These are phyloP conservation scores for Oreonectes daqikongensis DNA, from an alignment of 2,797 vertebrate species.

Conservation along the genomic window DNA sequence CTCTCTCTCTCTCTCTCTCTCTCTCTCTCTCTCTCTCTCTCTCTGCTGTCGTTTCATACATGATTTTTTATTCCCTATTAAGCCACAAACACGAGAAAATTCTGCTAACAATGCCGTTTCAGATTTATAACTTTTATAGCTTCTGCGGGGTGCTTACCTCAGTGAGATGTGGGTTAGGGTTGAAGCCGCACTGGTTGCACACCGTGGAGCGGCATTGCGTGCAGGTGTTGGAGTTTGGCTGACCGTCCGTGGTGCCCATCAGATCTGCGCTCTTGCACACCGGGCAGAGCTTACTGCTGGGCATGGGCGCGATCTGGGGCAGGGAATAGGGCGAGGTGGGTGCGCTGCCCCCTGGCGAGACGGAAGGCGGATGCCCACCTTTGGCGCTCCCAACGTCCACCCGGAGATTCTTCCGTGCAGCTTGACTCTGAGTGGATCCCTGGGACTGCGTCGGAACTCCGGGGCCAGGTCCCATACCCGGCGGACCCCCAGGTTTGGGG, in stretches of 20 bases:
- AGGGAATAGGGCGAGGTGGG: constrained; percentile 95
- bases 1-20: constrained; percentile 16
- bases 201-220: constrained; percentile 93
- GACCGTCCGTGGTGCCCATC: constrained; percentile 82
- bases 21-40: neutral
- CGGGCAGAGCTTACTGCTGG: constrained; percentile 96
- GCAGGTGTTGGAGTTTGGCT: constrained; percentile 91
- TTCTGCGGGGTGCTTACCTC: constrained; percentile 80
- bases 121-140: neutral
- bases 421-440: constrained; percentile 71
- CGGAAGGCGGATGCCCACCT: constrained; percentile 85
- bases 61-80: neutral
- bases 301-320: constrained; percentile 97
- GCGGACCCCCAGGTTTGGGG: constrained; percentile 80
- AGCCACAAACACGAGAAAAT: neutral
- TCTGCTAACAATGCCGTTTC: too few species aligned
- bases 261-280: constrained; percentile 98
- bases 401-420: constrained; percentile 84
- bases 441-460: constrained; percentile 63
- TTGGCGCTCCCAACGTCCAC: constrained; percentile 85
- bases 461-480: constrained; percentile 68
- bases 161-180: constrained; percentile 96
- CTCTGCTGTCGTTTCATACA: neutral
- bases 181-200: constrained; percentile 99
- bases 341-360: constrained; percentile 88